Conservation (phyloP, 2,797 vertebrate genomes). For the Acipenser transmontanus region DNA sequence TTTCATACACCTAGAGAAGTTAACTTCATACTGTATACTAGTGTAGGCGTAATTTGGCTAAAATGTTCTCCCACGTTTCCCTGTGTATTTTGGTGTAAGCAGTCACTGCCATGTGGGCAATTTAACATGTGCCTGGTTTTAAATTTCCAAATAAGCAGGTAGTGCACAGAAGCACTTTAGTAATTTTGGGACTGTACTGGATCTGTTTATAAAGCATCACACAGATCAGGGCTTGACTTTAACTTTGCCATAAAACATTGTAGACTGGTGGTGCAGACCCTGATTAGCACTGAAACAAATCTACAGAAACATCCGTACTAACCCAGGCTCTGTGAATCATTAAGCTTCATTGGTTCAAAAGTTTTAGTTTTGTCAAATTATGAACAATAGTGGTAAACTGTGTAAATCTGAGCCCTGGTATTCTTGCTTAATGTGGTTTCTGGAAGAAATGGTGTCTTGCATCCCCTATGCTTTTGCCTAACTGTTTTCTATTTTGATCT, state of each 20-base stretch:
- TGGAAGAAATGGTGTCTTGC: constrained; percentile 28
- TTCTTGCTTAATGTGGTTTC: constrained; percentile 12
- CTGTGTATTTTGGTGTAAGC: constrained; percentile 24
- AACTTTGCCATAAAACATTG: constrained; percentile 3
- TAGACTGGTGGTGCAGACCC: neutral
- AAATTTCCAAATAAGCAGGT: constrained; percentile 26
- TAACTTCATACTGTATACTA: constrained; percentile 11
- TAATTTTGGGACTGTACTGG: constrained; percentile 61
- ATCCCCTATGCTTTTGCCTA: constrained; percentile 43
- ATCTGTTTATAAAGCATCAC: constrained; percentile 38
- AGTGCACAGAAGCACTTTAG: constrained; percentile 69
- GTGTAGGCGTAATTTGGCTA: constrained; percentile 5
- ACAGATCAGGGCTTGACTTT: constrained; percentile 11
- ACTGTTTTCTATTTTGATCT: constrained; percentile 43
- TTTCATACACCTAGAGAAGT: constrained; percentile 18
- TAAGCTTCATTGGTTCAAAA: neutral
- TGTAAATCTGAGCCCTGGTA: constrained; percentile 15
- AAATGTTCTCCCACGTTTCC: constrained; percentile 17
- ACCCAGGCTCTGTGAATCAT: constrained; percentile 3
- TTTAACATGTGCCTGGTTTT: constrained; percentile 38
- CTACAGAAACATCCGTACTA: constrained; percentile 6
- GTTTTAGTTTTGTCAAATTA: neutral
- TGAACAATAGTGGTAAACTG: neutral
- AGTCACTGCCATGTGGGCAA: constrained; percentile 27
- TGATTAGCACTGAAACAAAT: constrained; percentile 9